Base-by-base conservation (phyloP, 2,797 vertebrate species). In the Jordanella pulchra region DNA sequence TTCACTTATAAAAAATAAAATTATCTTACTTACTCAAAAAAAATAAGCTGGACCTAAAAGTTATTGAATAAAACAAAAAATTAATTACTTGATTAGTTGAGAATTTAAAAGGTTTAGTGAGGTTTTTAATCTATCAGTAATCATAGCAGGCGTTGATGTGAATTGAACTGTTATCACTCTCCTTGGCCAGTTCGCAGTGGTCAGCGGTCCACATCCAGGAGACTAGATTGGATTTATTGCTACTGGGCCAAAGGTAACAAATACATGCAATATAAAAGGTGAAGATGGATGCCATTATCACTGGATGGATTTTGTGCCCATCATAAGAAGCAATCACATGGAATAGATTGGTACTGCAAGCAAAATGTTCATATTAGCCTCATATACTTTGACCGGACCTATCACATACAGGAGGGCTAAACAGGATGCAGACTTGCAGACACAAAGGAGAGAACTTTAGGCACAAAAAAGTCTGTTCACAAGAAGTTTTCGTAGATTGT, bases 201-300 rank as follows among this genome's bases (percentile, higher is more conserved):
- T 93, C 94, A 94, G 90, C 78, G 90, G 93, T 91, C 93, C 93
- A 93, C 90, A 89, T 91, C 93, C 88, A 88, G 86, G 75, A 89
- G 92, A 94, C 93, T 89, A 94, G 93, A 93, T 92, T 93, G 91
- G 91, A 95, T 95, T 94, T 94, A 95, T 94, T 93, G 92, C 92
- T 90, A 89, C 87, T 90, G 90, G 93, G 91, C 88, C 92, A 94
- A 93, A 94, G 93, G 93, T 94, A 94, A 93, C 91, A 94, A 92
- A 94, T 92, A 94, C 92, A 94, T 91, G 90, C 82, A 88, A 85
- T 91, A 90, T 91, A 93, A 92, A n/a, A 84, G 79, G 86, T 74
- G 81, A 90, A 92, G 91, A 90, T 89, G 71, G 89, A 92, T 87
- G 89, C 86, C 89, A 89, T 93, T 93, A 93, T 92, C 85, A 80